phyloP scores from a whole-genome alignment of 2,888 invertebrate genomes.

The Nemotelus nigrinus region DNA sequence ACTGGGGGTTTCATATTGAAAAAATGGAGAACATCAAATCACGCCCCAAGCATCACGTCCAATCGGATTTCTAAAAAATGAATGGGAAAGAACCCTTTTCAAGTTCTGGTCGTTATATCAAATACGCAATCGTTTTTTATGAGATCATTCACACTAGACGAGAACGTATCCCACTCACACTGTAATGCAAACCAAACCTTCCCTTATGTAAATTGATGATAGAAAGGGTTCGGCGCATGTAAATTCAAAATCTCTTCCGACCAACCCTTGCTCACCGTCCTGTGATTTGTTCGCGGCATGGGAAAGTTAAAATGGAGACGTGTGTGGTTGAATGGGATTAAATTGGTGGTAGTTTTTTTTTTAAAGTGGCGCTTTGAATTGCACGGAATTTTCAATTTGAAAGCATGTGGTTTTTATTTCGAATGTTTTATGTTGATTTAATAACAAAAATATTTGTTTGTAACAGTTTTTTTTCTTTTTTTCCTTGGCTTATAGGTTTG shows the following conservation, averaged over 20 bases:
- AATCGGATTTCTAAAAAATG: constrained; percentile 34
- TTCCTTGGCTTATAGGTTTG: constrained; percentile 22
- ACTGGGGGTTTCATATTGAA: not conserved
- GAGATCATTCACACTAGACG: constrained; percentile 29
- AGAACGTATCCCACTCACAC: not conserved
- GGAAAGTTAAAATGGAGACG: constrained; percentile 31
- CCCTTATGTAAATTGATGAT: constrained; percentile 35
- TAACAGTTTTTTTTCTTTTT: not conserved
- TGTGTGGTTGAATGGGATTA: not conserved
- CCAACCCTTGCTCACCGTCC: constrained; percentile 8
- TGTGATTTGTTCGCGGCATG: not conserved
- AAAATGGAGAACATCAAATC: constrained; percentile 35
- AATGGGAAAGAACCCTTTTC: not conserved
- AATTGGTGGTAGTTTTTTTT: not conserved
- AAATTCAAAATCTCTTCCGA: constrained; percentile 31
- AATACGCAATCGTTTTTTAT: constrained; percentile 14
- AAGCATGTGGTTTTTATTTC: not conserved
- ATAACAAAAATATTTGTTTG: not conserved
- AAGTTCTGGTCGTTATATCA: constrained; percentile 11
- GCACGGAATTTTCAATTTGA: too few relatives aligned
- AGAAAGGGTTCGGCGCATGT: constrained; percentile 40
- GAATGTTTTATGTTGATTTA: not conserved
- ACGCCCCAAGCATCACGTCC: constrained; percentile 37
- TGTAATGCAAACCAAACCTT: constrained; percentile 10
- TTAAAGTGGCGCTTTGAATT: not conserved